These are phyloP conservation scores for Xiphorhynchus erythropygius DNA, from an alignment of 2,797 vertebrate species.

Conservation along the genomic window DNA sequence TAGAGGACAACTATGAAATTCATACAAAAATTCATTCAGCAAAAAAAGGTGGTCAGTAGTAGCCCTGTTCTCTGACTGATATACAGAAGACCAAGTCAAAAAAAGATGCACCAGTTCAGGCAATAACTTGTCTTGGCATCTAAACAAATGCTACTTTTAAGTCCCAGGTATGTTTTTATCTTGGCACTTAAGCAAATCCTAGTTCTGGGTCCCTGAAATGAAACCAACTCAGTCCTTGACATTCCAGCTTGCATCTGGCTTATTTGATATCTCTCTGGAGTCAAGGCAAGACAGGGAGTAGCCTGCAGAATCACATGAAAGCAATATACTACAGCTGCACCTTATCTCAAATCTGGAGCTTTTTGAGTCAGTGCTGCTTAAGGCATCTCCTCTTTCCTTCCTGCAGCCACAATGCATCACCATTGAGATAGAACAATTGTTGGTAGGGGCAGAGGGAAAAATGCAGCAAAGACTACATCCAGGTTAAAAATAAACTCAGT, in stretches of 20 bases:
- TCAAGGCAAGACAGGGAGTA: background rate
- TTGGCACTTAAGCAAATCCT: background rate
- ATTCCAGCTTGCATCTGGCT: background rate
- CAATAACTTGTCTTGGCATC: background rate
- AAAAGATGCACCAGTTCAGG: background rate
- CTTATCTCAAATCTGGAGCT: background rate
- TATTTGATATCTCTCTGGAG: background rate
- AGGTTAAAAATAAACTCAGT: slow-evolving; percentile 8
- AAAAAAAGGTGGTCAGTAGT: background rate
- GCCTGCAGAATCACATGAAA: background rate
- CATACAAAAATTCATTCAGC: background rate
- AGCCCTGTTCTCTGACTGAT: background rate
- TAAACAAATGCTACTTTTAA: background rate
- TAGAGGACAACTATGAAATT: background rate
- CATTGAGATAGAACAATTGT: background rate
- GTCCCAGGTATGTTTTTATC: background rate
- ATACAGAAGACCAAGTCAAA: background rate
- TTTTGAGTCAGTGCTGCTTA: background rate
- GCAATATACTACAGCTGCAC: background rate
- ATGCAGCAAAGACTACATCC: background rate
- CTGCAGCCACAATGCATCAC: background rate
- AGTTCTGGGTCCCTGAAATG: background rate
- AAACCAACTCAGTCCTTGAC: background rate
- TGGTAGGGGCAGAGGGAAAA: background rate
- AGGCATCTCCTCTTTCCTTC: background rate